Percentiles rank a stretch among this genome's conserved stretches.
Evolutionary conservation across 2,797 vertebrate species (phyloP).

Genomic region (Eulemur albifrons): DNA sequence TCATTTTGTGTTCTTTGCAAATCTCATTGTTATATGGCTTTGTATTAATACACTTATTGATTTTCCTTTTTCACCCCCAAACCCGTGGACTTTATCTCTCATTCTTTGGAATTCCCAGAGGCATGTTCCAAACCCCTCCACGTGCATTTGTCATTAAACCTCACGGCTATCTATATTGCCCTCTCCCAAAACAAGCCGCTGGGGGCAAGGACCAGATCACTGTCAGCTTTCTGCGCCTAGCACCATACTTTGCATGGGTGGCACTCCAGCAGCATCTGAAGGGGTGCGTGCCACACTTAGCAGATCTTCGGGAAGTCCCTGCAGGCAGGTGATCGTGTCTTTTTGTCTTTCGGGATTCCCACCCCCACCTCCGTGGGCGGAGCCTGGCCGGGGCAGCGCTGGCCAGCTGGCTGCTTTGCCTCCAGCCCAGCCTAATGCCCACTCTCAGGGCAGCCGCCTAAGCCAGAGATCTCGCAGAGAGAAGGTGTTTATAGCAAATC

Average conservation of each 20-base stretch:
- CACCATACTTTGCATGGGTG: accelerated
- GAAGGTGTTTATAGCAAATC: not conserved
- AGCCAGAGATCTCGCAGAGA: not conserved
- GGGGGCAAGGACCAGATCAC: not conserved
- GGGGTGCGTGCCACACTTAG: accelerated
- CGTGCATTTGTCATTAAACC: not conserved
- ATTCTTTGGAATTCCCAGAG: not conserved
- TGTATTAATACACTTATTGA: not conserved
- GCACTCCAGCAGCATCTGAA: not conserved
- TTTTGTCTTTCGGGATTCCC: not conserved
- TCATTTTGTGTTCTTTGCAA: not conserved
- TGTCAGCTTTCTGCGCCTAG: not conserved
- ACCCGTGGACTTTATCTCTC: not conserved
- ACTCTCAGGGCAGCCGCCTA: too few relatives aligned
- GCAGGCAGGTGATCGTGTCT: accelerated
- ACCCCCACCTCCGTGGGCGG: not conserved
- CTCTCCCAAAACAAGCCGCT: not conserved
- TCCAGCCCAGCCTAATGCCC: not conserved
- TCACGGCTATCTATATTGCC: accelerated
- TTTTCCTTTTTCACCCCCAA: not conserved
- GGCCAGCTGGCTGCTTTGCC: not conserved
- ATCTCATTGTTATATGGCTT: not conserved
- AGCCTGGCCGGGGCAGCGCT: not conserved
- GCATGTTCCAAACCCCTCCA: not conserved
- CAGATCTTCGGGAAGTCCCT: not conserved